Evolutionary conservation across 2,888 invertebrate species (phyloP), one percentile per base, ranked within the genome.

Genomic region (Apamea crenata): DNA sequence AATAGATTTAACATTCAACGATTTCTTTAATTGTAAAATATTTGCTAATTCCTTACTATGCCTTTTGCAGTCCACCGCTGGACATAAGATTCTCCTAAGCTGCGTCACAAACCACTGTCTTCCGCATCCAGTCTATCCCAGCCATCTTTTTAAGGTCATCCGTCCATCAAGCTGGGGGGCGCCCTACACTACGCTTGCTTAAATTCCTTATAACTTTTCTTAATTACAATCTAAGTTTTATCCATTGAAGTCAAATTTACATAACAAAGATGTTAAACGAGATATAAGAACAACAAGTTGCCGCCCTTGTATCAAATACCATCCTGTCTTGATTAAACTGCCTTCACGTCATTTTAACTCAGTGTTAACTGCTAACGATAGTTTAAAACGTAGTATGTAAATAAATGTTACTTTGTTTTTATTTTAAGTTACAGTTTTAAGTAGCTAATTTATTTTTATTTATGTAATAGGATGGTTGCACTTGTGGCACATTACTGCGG

Each of bases 261-360:
- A 73, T 75, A 82, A 70, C 56, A 36, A 80, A 73, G 59, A 77
- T 78, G 59, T 76, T 68, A 67, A 59, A 74, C 50, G 36, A 80
- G 69, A 47, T 71, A 74, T 4, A 21, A 29, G 74, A 21, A 80
- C 2, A 68, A 61, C 74, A 81, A 81, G 82, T 80, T 44, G 90
- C 82, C 87, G 93, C 90, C 94, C 94, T 94, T 93, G 94, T 93
- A 77, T 90, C 89, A 81, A 90, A 90, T 92, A 91, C 90, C 89
- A 90, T 91, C 88, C 89, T 88, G 91, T 86, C 88, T 87, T 71
- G 87, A 88, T 90, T 68, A 85, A 87, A 91, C 90, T 88, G 82
- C 81, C 83, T 85, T 85, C 90, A 89, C 87, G 87, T 86, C 29
- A 81, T 50, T 59, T 84, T 67, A 75, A 81, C 56, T 67, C 44